phyloP scores from a whole-genome alignment of 2,888 invertebrate species.

The Macropis europaea region DNA sequence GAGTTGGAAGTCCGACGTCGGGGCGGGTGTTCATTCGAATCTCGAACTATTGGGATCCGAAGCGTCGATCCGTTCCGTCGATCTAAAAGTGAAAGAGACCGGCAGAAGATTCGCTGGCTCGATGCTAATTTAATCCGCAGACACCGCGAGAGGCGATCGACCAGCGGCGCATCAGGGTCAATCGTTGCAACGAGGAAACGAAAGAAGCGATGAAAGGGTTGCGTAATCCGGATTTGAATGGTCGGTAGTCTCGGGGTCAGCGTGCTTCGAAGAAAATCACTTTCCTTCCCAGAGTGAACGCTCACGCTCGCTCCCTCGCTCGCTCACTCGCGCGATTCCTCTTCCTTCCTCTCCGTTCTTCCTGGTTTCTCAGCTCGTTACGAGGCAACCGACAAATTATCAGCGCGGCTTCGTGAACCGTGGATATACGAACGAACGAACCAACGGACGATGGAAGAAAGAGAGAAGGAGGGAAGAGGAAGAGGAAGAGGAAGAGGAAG shows the following conservation, averaged over 20 bases:
- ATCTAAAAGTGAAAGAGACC: no score
- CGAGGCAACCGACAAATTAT: conserved; percentile 55
- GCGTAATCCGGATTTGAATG: conserved; percentile 43
- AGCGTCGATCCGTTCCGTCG: no score
- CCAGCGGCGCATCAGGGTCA: conserved; percentile 48
- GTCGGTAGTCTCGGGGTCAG: conserved; percentile 47
- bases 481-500: neutral
- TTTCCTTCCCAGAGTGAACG: conserved; percentile 53
- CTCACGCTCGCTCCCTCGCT: conserved; percentile 17
- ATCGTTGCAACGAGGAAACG: conserved; percentile 34
- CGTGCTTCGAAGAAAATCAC: conserved; percentile 63
- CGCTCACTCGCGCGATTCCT: conserved; percentile 32
- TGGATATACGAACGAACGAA: conserved; percentile 22
- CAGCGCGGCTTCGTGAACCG: conserved; percentile 39
- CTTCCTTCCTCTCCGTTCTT: conserved; percentile 35
- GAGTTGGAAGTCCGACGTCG: no score
- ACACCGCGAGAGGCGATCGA: conserved; percentile 17
- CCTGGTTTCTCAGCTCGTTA: conserved; percentile 52
- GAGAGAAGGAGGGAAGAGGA: neutral
- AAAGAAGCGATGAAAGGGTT: conserved; percentile 9
- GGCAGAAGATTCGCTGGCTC: conserved; percentile 29
- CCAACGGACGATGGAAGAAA: conserved; percentile 5
- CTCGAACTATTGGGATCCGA: no score
- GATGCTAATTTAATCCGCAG: conserved; percentile 36
- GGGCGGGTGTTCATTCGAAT: no score